Conservation (phyloP, 2,888 invertebrate species). For the Rhopalosiphum nymphaeae region DNA sequence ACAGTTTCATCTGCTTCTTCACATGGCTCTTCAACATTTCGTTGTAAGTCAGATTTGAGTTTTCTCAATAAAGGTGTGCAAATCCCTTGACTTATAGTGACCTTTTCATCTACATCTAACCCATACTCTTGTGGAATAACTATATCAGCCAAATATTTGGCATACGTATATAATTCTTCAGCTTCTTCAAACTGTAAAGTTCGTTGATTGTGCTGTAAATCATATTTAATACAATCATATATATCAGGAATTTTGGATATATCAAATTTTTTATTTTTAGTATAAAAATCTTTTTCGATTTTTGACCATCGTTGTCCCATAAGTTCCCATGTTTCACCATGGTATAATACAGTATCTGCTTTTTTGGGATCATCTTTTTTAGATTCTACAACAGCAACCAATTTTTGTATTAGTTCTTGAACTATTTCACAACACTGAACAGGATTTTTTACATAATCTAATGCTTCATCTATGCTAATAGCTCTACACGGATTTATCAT, state of each 20-base stretch:
- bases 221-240: conserved; percentile 99
- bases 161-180: conserved; percentile 92
- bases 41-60: conserved; percentile 92
- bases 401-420: conserved; percentile 85
- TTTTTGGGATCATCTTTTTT: conserved; percentile 92
- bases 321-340: conserved; percentile 98
- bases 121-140: conserved; percentile 99
- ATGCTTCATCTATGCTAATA: conserved; percentile 90
- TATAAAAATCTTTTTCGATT: conserved; percentile 97
- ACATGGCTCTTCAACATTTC: conserved; percentile 86
- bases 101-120: conserved; percentile 92
- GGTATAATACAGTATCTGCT: conserved; percentile 93
- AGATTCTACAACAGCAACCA: conserved; percentile 86
- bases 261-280: conserved; percentile 92
- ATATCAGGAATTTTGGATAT: conserved; percentile 99
- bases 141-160: conserved; percentile 97
- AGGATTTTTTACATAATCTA: conserved; percentile 97
- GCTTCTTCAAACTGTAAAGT: conserved; percentile 93
- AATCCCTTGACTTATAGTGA: conserved; percentile 96
- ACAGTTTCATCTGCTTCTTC: conserved; percentile 87
- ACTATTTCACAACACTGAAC: conserved; percentile 93
- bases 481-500: conserved; percentile 93
- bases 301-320: conserved; percentile 98
- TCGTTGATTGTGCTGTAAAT: conserved; percentile 97
- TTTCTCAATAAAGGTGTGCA: conserved; percentile 96